Evolutionary conservation across 2,113 vertebrate genomes (phyloP), one percentile per base, ranked within the genome.

Genomic region (Microcebus tavaratra): DNA sequence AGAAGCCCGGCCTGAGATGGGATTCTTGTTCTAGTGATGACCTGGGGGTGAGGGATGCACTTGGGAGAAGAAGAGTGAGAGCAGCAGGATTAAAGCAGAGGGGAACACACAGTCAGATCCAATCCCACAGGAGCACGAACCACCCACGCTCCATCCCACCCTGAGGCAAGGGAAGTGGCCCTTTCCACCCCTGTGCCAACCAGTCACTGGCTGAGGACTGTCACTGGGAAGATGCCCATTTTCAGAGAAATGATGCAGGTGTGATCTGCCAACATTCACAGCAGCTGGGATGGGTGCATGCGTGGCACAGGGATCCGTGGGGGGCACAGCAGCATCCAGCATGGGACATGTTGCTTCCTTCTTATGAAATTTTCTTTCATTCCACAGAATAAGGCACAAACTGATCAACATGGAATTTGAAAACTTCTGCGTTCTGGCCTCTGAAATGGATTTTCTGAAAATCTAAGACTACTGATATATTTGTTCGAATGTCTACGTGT

Each of bases 371-470:
- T 21, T 48, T 79, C 50, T 86, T 86, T 67, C 27, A 53, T 76
- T 93, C 21, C 84, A 0, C 27, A 83, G 59, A 82, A 61, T 31
- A 85, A 89, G 50, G 45, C n/a, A 23, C 8, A 67, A 91, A 48
- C 1, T 75, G 81, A 76, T 72, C 34, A 87, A 57, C 31, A n/a
- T 18, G 21, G 14, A 61, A 91, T 57, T 31, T 76, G 76, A 97
- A 85, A 92, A 1, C 25, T 81, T 95, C 23, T 50, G 3, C n/a
- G 12, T 55, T n/a, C 68, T 65, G 29, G 6, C 45, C 57, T 48
- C 78, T 34, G 2, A 72, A 96, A 76, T 3, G 20, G 27, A 42
- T 81, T 68, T 95, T 78, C 63, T 48, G 70, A 84, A 94, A 90
- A 53, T 34, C 31, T 50, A 25, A 63, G n/a, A 36, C 25, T 61